phyloP scores from a whole-genome alignment of 2,797 vertebrate genomes.

The Gymnoscopelus microlampas region DNA sequence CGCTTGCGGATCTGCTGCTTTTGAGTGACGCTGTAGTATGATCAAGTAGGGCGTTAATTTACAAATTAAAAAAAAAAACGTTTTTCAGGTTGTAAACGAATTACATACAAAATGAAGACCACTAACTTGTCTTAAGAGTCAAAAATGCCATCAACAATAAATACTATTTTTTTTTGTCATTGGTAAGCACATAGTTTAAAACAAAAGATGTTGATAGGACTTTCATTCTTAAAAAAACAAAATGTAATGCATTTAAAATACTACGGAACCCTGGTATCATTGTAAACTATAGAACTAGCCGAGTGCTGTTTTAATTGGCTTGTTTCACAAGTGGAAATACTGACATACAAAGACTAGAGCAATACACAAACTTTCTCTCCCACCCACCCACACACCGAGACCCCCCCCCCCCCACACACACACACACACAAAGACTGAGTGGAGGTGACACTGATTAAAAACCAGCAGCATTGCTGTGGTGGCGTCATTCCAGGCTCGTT shows the following conservation, averaged over 20 bases:
- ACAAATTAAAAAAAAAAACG: too few species aligned
- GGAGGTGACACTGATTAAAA: constrained; percentile 48
- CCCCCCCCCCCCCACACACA: too few species aligned
- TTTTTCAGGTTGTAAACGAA: constrained; percentile 6
- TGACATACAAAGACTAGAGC: constrained; percentile 40
- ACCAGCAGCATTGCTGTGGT: constrained; percentile 36
- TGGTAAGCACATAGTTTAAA: constrained; percentile 67
- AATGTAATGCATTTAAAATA: constrained; percentile 66
- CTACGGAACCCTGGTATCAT: constrained; percentile 60
- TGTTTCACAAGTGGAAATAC: constrained; percentile 44
- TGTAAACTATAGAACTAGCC: constrained; percentile 53
- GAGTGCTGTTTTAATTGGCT: not conserved
- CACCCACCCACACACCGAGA: too few species aligned
- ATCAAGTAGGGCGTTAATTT: too few species aligned
- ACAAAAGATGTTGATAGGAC: constrained; percentile 49
- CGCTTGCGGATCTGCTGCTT: too few species aligned
- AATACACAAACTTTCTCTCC: constrained; percentile 3
- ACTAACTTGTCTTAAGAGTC: constrained; percentile 61
- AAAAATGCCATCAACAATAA: constrained; percentile 66
- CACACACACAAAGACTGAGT: constrained; percentile 46
- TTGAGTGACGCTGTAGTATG: too few species aligned
- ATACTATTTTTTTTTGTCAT: constrained; percentile 60
- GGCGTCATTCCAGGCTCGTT: constrained; percentile 58
- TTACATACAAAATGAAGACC: constrained; percentile 61
- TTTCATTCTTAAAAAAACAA: constrained; percentile 46